Evolutionary conservation across 2,113 vertebrate genomes (phyloP).

Genomic region (Balaeniceps rex): DNA sequence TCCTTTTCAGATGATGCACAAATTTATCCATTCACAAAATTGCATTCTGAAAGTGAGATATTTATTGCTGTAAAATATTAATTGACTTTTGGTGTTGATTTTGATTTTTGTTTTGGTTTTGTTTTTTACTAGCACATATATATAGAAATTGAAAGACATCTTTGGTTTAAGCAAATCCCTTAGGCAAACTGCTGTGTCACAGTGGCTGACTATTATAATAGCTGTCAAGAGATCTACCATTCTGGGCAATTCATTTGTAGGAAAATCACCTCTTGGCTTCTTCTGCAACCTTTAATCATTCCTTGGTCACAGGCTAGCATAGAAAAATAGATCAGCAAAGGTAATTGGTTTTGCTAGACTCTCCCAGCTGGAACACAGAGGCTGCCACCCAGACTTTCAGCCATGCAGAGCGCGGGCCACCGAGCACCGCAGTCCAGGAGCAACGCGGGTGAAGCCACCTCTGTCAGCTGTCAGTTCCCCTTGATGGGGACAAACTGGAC

Average conservation of each 20-base stretch:
- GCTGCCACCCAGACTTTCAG: background rate
- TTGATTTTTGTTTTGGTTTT: background rate
- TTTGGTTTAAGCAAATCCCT: background rate
- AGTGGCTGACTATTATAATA: background rate
- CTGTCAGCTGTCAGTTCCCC: background rate
- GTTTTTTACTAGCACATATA: background rate
- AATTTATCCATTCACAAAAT: background rate
- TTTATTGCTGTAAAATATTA: background rate
- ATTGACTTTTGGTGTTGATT: background rate
- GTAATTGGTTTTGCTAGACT: background rate
- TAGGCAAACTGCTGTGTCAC: background rate
- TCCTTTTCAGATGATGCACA: background rate
- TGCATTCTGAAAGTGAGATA: background rate
- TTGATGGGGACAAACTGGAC: background rate
- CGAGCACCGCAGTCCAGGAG: accelerated
- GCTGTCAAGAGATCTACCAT: background rate
- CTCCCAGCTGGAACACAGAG: background rate
- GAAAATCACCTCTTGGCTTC: background rate
- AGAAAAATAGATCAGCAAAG: background rate
- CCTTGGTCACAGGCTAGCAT: background rate
- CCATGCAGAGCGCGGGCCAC: accelerated
- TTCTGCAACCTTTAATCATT: background rate
- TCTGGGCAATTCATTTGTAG: background rate
- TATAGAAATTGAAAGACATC: background rate
- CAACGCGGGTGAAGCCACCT: background rate